Percentiles rank a stretch among this genome's conserved stretches.
phyloP scores from a whole-genome alignment of 2,113 vertebrate species.

The Paratilapia polleni region DNA sequence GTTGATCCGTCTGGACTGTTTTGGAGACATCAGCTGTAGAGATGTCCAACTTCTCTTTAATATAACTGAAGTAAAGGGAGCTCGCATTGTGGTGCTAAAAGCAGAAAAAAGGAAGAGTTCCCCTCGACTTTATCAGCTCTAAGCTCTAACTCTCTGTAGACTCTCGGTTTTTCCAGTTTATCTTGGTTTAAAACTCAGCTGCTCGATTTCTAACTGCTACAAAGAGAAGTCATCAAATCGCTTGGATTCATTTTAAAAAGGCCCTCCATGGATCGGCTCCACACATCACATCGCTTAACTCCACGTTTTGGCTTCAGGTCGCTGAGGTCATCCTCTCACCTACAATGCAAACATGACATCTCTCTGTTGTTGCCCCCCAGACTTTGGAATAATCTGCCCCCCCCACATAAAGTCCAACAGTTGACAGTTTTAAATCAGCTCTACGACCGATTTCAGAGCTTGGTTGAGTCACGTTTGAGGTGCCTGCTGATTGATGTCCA shows the following conservation, averaged over 20 bases:
- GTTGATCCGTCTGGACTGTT: neutral
- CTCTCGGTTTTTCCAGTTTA: rapidly evolving
- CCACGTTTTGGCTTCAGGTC: no score
- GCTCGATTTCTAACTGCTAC: no score
- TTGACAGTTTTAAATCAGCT: neutral
- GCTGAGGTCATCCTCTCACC: neutral
- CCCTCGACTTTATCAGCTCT: neutral
- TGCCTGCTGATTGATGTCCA: neutral
- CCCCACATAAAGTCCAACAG: neutral
- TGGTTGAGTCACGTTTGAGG: no score
- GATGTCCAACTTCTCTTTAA: neutral
- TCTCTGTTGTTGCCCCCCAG: neutral
- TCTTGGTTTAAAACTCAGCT: no score
- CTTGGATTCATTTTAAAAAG: no score
- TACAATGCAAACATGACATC: neutral
- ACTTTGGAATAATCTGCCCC: rapidly evolving
- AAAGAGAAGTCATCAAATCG: no score
- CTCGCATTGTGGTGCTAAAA: neutral
- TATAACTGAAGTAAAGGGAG: neutral
- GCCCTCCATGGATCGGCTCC: no score
- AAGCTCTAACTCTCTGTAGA: neutral
- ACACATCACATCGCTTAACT: no score
- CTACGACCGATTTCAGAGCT: neutral
- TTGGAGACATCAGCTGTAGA: rapidly evolving
- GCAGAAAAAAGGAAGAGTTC: neutral